Evolutionary conservation across 1,140 invertebrate genomes (phyloP).

Genomic region (Lepidotrigona ventralis): DNA sequence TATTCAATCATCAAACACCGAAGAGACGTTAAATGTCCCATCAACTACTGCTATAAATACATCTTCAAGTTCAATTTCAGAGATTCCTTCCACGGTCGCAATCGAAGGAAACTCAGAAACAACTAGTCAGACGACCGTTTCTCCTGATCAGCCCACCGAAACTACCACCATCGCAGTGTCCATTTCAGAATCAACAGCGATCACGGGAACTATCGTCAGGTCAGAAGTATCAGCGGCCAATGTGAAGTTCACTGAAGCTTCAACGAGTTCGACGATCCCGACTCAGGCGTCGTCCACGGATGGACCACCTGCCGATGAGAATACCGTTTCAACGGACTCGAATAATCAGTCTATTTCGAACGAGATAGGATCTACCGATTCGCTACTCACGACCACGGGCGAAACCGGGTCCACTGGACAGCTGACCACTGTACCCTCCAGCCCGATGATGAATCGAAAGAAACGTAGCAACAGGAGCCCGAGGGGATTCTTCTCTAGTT

Average conservation of each 20-base stretch:
- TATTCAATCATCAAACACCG: not conserved
- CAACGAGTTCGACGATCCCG: constrained; percentile 8
- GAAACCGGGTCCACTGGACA: constrained; percentile 23
- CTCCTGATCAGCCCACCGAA: not conserved
- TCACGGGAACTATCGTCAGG: not conserved
- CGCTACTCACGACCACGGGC: not conserved
- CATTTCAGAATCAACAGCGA: not conserved
- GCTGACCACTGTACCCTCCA: not conserved
- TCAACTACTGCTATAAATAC: not conserved
- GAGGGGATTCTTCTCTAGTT: constrained; percentile 67
- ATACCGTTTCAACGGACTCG: constrained; percentile 41
- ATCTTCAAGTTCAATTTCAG: not conserved
- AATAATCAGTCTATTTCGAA: constrained; percentile 12
- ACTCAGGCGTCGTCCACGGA: constrained; percentile 3
- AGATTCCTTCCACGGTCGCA: not conserved
- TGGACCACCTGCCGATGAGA: constrained; percentile 32
- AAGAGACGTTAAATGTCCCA: not conserved
- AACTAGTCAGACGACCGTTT: not conserved
- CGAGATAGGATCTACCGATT: constrained; percentile 38
- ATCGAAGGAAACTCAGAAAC: not conserved
- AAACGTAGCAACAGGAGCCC: constrained; percentile 58
- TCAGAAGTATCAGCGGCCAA: not conserved
- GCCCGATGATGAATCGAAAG: constrained; percentile 54
- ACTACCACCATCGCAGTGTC: not conserved
- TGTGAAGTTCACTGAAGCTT: not conserved